Base-by-base conservation (phyloP, 2,888 invertebrate species). In the Liodrosophila aerea region DNA sequence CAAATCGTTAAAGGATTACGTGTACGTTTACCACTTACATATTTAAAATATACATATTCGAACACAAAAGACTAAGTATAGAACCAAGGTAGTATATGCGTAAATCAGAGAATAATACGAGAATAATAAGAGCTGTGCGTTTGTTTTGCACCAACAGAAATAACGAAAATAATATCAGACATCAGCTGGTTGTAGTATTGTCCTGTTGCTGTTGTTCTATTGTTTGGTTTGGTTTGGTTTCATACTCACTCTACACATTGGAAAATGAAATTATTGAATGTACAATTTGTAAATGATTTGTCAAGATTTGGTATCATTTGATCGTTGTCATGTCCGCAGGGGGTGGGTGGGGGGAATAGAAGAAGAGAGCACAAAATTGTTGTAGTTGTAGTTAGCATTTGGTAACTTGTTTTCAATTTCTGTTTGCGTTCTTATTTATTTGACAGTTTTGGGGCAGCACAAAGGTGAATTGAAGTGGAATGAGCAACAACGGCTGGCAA, bases 211-310 rank as follows among this genome's bases (percentile, higher is more conserved):
- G 61, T 57, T 50, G 50, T 56, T 51, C 29, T 50, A 11, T 52
- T 45, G 43, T 54, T n/a, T 16, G 31, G 45, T 9, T 47, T n/a
- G 7, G 41, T 50, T 43, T 31, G 49, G 46, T 66, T 71, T 68
- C 69, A 84, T 87, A 87, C 87, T 87, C 87, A 87, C 87, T 87
- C 87, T 87, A 87, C 78, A 81, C n/a, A n/a, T n/a, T 67, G 75
- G 75, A 45, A 64, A 72, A 60, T 68, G 68, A 61, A 51, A 53
- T 67, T 57, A 41, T 62, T 67, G 13, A 64, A 67, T 73, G 54
- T 59, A 16, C 9, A 65, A 63, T 57, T 83, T 83, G 76, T 82
- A 87, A 87, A 82, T 87, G 27, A 47, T 73, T 66, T 69, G 54
- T 69, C 56, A 72, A 60, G 50, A 60, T 53, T 53, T 58, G 31